Conservation (phyloP, 53 echinoderm and acorn worm species). For the Holothuria leucospilota region DNA sequence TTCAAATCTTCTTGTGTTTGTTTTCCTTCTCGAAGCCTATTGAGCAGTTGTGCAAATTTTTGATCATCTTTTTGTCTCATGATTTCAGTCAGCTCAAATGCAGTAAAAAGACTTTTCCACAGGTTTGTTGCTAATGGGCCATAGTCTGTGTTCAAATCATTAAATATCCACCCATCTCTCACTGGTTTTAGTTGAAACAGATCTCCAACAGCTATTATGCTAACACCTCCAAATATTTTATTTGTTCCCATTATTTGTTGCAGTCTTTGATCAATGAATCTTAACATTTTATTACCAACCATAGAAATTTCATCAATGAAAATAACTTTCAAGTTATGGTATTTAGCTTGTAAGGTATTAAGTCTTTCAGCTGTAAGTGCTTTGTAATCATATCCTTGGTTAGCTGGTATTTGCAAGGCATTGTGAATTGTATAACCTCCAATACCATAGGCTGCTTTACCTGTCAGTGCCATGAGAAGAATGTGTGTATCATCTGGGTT, state of each 20-base stretch:
- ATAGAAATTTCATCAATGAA: conserved; percentile 64
- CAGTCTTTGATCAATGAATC: conserved; percentile 53
- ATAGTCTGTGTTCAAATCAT: conserved; percentile 23
- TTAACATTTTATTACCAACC: conserved; percentile 44
- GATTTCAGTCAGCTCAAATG: conserved; percentile 63
- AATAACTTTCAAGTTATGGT: conserved; percentile 8
- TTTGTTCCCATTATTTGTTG: conserved; percentile 60
- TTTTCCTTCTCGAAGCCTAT: conserved; percentile 59
- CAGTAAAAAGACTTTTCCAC: conserved; percentile 57
- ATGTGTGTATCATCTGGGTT: conserved; percentile 51
- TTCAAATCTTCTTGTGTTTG: conserved; percentile 52
- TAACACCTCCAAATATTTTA: conserved; percentile 62
- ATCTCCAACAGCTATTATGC: conserved; percentile 62
- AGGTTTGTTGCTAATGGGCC: conserved; percentile 52
- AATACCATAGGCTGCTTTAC: conserved; percentile 63
- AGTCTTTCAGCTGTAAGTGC: conserved; percentile 15
- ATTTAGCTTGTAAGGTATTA: conserved; percentile 26
- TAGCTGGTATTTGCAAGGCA: conserved; percentile 55
- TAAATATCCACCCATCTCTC: conserved; percentile 54
- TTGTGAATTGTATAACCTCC: conserved; percentile 53
- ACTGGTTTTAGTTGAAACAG: conserved; percentile 69
- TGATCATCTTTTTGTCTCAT: conserved; percentile 71
- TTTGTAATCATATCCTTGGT: conserved; percentile 52
- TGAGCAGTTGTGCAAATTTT: conserved; percentile 64
- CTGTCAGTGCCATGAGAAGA: conserved; percentile 62